phyloP scores from a whole-genome alignment of 2,797 vertebrate genomes.

The Epinephelus awoara region DNA sequence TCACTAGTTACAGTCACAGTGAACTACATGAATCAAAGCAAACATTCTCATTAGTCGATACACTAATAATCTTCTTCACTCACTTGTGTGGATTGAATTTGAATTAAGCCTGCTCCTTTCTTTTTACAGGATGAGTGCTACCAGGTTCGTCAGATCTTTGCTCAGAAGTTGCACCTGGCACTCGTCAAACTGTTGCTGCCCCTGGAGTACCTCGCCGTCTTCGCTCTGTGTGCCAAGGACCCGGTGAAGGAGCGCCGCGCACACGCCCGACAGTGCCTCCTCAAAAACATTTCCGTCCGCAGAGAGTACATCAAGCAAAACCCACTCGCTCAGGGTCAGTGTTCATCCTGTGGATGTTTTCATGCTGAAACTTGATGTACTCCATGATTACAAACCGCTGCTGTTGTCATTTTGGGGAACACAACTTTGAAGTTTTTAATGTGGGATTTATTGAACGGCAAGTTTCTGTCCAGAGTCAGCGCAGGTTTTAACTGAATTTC shows the following conservation, averaged over 20 bases:
- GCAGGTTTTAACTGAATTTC: neutral
- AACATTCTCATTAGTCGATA: neutral
- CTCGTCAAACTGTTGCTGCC: slow-evolving; percentile 96
- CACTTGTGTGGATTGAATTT: neutral
- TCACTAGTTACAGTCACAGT: neutral
- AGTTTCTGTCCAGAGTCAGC: neutral
- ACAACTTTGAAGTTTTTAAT: neutral
- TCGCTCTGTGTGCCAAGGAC: slow-evolving; percentile 98
- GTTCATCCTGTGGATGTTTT: neutral
- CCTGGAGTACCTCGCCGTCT: slow-evolving; percentile 98
- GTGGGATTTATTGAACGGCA: neutral
- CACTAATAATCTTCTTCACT: neutral
- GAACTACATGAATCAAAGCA: neutral
- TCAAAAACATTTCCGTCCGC: slow-evolving; percentile 99
- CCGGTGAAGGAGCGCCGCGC: slow-evolving; percentile 98
- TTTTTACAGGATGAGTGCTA: slow-evolving; percentile 95
- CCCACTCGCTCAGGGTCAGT: slow-evolving; percentile 92
- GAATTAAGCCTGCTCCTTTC: neutral
- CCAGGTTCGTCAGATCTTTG: slow-evolving; percentile 98
- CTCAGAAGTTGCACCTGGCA: slow-evolving; percentile 98
- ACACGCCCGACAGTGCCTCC: slow-evolving; percentile 97
- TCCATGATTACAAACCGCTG: neutral
- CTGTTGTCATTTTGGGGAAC: neutral
- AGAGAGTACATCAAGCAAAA: slow-evolving; percentile 99
- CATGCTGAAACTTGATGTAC: neutral